Base-by-base conservation (phyloP, 2,888 invertebrate genomes). In the Dicycla oo region DNA sequence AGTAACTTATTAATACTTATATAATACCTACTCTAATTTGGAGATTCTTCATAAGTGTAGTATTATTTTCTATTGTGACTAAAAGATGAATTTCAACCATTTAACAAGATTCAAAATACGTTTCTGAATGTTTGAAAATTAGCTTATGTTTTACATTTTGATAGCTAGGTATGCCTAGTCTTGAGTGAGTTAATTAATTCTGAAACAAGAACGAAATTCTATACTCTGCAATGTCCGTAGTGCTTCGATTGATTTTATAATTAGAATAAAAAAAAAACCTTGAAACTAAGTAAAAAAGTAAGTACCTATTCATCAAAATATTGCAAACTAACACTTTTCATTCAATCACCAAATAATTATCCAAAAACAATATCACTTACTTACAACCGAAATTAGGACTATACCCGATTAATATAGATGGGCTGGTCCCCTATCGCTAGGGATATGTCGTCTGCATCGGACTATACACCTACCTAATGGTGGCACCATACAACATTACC, bases 371-470 rank as follows among this genome's bases (percentile, higher is more conserved):
- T 58, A 69, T 30, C 20, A 4, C 61, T 13, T 53, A 54, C 47
- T 53, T 65, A 40, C 23, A 8, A 6, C 26, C 8, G 18, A 66
- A 60, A 75, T 78, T 65, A 47, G 34, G 26, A 75, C 43, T 69
- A n/a, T n/a, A 56, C 49, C 11, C 61, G 61, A 76, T 78, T 78
- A 81, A 81, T 69, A 69, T 69, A 76, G 81, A 75, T 53, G 47
- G 30, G 20, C 23, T 20, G 34, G 49, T 75, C 65, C 70, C 77
- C 61, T 45, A 66, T 63, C 69, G 34, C 81, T 40, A 34, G 81
- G 81, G 78, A 81, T 62, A 26, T 40, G 34, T 61, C 47, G 77
- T 81, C 77, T 78, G 63, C 81, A 58, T 34, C 47, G 51, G 26
- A 26, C 64, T 75, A 57, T 75, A 62, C n/a, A n/a, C n/a, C n/a